Conservation (phyloP, 92 coral and sea anemone species). For the Palythoa heliodiscus region DNA sequence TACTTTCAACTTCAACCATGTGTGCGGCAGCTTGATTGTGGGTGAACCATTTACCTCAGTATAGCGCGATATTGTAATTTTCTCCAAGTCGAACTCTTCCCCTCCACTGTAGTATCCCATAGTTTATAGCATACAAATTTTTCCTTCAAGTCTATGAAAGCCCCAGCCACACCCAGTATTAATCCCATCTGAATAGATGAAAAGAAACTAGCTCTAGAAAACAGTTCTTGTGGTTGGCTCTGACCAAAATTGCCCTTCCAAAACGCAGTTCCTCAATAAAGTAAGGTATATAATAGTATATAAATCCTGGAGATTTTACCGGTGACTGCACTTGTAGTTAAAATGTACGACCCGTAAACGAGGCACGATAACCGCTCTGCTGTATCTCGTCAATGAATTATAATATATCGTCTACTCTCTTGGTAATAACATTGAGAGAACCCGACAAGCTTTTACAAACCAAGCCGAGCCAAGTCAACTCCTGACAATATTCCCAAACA, state of each 20-base stretch:
- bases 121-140: neutral
- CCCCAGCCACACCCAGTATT: constrained; percentile 3
- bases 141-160: neutral
- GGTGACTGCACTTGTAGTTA: no score
- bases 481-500: constrained; percentile 30
- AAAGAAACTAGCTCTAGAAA: constrained; percentile 39
- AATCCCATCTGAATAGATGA: constrained; percentile 12
- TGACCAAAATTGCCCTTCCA: no score
- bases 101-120: neutral
- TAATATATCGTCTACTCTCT: no score
- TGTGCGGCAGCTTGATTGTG: constrained; percentile 7
- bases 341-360: no score
- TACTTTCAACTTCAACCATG: no score
- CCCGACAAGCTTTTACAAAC: no score
- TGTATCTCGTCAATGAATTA: no score
- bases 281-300: no score
- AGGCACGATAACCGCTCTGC: no score
- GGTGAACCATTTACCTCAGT: constrained; percentile 2
- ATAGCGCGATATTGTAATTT: neutral
- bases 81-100: neutral
- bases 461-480: constrained; percentile 12
- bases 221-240: neutral
- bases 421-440: no score
- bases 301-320: no score
- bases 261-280: neutral